Evolutionary conservation across 2,888 invertebrate species (phyloP).

Genomic region (Melitaea athalia): DNA sequence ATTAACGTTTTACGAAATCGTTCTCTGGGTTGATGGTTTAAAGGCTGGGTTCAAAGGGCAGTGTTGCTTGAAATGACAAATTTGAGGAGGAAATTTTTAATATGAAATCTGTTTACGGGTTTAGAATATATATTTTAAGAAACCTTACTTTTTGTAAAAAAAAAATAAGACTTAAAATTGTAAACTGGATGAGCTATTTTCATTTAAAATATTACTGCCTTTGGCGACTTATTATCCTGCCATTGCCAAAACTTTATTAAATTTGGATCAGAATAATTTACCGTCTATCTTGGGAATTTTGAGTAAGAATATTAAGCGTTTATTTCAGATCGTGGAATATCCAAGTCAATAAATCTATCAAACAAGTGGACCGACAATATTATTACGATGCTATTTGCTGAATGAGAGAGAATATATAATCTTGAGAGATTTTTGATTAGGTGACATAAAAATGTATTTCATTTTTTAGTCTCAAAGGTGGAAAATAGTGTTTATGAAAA

Average conservation of each 20-base stretch:
- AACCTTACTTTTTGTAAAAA: too few relatives aligned
- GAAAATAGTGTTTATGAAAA: too few relatives aligned
- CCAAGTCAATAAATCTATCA: background rate
- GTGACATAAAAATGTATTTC: too few relatives aligned
- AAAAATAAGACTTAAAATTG: too few relatives aligned
- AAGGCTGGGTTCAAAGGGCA: background rate
- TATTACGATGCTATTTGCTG: background rate
- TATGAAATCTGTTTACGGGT: background rate
- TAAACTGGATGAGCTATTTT: background rate
- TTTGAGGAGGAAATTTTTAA: background rate
- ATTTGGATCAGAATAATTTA: conserved; percentile 2
- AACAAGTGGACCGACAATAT: background rate
- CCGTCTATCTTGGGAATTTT: background rate
- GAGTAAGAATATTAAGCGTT: background rate
- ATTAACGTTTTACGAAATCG: too few relatives aligned
- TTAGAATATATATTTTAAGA: too few relatives aligned
- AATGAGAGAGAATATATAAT: too few relatives aligned
- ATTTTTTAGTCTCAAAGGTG: too few relatives aligned
- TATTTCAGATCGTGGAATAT: background rate
- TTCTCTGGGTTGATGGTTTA: background rate
- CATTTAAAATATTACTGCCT: background rate
- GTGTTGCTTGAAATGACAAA: background rate
- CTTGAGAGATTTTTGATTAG: too few relatives aligned
- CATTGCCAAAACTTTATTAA: background rate
- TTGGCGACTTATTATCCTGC: background rate